Evolutionary conservation across 2,797 vertebrate species (phyloP).

Genomic region (Tokudaia muenninki): DNA sequence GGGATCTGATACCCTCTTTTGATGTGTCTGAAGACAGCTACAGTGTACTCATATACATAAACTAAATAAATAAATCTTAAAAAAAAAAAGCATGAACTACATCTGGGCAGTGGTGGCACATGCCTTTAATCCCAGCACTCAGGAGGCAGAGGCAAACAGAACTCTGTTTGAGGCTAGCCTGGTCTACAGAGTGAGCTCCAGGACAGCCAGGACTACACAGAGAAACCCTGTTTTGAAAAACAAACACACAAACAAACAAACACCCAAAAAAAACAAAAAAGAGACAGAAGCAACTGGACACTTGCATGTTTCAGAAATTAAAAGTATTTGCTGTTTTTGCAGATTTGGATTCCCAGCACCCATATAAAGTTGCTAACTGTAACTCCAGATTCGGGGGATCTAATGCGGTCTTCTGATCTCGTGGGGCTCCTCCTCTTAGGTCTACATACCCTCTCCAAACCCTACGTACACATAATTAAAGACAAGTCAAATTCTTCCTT

Average conservation of each 20-base stretch:
- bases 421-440: rapidly evolving
- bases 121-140: too few species aligned
- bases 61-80: neutral
- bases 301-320: neutral
- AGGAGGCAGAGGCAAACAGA: too few species aligned
- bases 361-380: neutral
- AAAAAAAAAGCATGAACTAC: neutral
- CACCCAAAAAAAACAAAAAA: neutral
- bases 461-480: neutral
- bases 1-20: too few species aligned
- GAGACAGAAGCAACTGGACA: neutral
- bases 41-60: too few species aligned
- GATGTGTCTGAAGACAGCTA: too few species aligned
- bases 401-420: neutral
- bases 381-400: neutral
- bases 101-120: too few species aligned
- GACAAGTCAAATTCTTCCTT: neutral
- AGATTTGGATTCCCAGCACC: neutral
- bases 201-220: too few species aligned
- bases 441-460: neutral
- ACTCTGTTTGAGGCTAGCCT: too few species aligned
- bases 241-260: neutral
- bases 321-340: neutral
- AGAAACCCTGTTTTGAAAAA: too few species aligned
- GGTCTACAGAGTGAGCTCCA: too few species aligned